Base-by-base conservation (phyloP, 2,113 vertebrate species). In the Lampris incognitus region DNA sequence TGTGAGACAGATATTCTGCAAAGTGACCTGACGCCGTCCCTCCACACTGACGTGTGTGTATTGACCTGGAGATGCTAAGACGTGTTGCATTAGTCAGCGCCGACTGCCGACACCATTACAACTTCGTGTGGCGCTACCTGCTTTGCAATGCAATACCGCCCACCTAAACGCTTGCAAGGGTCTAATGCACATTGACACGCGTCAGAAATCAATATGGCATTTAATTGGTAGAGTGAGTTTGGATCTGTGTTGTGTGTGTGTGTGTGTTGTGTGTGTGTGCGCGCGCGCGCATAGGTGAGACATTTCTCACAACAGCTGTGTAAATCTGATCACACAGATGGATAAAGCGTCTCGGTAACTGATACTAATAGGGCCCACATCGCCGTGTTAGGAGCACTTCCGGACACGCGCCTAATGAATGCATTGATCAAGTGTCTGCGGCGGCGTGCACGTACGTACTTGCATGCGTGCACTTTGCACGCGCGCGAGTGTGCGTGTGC, bases 181-280 rank as follows among this genome's bases (percentile, higher is more conserved):
- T 81, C 74, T 69, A n/a, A 81, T 76, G 73, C 44, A 8, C 62
- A 81, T 64, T 84, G 89, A 88, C 78, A 85, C 57, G 76, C 76
- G 64, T 86, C 85, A 36, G 57, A 80, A 86, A 91, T 92, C 91
- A 87, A 91, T 91, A 36, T 51, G 37, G 78, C 77, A 49, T 77
- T 85, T 92, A 87, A 92, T 89, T 91, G 82, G 76, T 80, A 78
- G 73, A 41, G 49, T 52, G 50, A 36, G 51, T 55, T 37, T 54
- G 36, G 13, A 49, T 52, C 48, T 40, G 36, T 66, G 64, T 24
- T 24, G 24, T 24, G 24, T 24, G 24, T 24, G 24, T 24, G 24
- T 24, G 24, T 24, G 24, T 24, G 24, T 24, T n/a, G n/a, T n/a
- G n/a, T 58, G 60, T 78, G 72, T 24, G 69, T 39, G 67, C 55